These are phyloP conservation scores for Lepidurus couesii DNA, from an alignment of 1,140 invertebrate species.

Conservation along the genomic window DNA sequence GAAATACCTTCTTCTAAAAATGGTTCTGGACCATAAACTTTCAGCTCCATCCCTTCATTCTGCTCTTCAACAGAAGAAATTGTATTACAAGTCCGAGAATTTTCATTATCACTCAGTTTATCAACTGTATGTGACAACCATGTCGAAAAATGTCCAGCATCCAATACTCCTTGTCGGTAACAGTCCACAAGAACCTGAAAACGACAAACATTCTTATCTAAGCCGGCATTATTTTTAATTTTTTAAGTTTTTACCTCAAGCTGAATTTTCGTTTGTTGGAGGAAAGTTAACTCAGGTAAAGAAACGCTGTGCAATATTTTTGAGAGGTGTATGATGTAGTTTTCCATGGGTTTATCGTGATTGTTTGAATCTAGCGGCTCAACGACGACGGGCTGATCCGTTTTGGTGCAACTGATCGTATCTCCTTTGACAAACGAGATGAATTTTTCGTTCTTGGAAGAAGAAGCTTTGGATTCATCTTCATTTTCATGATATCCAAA, in stretches of 20 bases:
- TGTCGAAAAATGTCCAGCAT: neutral
- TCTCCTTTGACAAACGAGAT: conserved; percentile 28
- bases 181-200: neutral
- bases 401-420: neutral
- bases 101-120: neutral
- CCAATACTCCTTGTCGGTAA: neutral
- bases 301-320: neutral
- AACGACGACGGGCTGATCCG: neutral
- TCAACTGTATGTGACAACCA: neutral
- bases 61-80: neutral
- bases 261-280: neutral
- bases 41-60: neutral
- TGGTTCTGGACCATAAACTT: neutral
- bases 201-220: no score
- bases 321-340: neutral
- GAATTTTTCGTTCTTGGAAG: neutral
- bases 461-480: neutral
- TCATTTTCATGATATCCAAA: conserved; percentile 19
- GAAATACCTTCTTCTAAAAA: neutral
- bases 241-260: neutral
- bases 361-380: neutral
- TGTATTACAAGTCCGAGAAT: neutral
- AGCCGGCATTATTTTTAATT: no score
- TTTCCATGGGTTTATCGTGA: neutral
- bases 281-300: neutral